Percentiles rank a stretch among this genome's conserved stretches.
Conservation (phyloP, 2,797 vertebrate genomes). For the Neosilurus mollespiculum region DNA sequence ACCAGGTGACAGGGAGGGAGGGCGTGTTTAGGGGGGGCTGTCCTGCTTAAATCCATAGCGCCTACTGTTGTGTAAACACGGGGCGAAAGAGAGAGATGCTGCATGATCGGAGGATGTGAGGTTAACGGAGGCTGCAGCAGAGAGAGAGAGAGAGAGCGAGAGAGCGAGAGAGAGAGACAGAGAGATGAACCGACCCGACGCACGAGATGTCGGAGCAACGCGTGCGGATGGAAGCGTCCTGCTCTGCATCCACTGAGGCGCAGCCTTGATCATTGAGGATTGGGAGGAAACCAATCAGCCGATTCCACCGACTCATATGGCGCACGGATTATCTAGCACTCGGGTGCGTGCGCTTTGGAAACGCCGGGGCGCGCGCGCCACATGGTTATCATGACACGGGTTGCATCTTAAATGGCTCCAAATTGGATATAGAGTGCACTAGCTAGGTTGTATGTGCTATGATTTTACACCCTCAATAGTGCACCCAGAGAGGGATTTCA, state of each 20-base stretch:
- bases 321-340: not conserved
- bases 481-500: not conserved
- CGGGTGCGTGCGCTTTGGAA: slow-evolving; percentile 11
- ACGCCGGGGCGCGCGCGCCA: slow-evolving; percentile 23
- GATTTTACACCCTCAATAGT: not conserved
- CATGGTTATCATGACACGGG: slow-evolving; percentile 29
- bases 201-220: slow-evolving; percentile 40
- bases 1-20: slow-evolving; percentile 6
- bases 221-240: slow-evolving; percentile 23
- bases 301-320: not conserved
- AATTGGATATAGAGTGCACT: not conserved
- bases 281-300: not conserved
- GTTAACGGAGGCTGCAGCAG: slow-evolving; percentile 23
- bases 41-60: slow-evolving; percentile 37
- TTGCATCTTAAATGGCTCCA: slow-evolving; percentile 9
- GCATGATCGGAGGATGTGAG: slow-evolving; percentile 29
- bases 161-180: not conserved
- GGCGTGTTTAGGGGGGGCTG: slow-evolving; percentile 26
- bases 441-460: not conserved
- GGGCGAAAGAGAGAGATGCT: slow-evolving; percentile 10
- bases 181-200: slow-evolving; percentile 3
- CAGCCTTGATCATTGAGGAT: not conserved
- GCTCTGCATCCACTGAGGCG: slow-evolving; percentile 43
- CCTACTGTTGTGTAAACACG: slow-evolving; percentile 41
- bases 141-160: slow-evolving; percentile 1